Evolutionary conservation across 2,888 invertebrate genomes (phyloP).

Genomic region (Apodemia hepburni): DNA sequence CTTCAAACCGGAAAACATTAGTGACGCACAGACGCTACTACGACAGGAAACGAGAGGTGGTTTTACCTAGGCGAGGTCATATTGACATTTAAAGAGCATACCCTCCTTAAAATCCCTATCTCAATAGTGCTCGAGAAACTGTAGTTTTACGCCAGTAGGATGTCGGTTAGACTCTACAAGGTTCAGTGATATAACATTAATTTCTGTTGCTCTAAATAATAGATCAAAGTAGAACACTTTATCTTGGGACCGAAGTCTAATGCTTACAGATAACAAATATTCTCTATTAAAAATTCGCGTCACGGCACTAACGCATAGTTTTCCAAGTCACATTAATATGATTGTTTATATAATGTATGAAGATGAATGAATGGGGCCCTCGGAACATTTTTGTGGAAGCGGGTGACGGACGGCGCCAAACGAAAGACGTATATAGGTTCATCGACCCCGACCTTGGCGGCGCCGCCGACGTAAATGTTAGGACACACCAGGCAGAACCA

Average conservation of each 20-base stretch:
- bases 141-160: too few relatives aligned
- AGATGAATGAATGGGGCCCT: constrained; percentile 21
- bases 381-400: constrained; percentile 40
- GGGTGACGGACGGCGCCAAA: constrained; percentile 35
- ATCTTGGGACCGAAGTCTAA: constrained; percentile 1
- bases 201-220: too few relatives aligned
- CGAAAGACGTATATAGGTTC: constrained; percentile 68
- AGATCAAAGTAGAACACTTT: background rate
- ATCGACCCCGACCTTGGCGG: constrained; percentile 70
- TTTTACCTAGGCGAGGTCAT: too few relatives aligned
- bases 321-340: constrained; percentile 4
- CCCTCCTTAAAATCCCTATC: too few relatives aligned
- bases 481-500: constrained; percentile 20
- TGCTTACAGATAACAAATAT: background rate
- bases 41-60: too few relatives aligned
- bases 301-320: constrained; percentile 1
- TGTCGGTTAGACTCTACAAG: too few relatives aligned
- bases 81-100: too few relatives aligned
- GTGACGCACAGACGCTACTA: too few relatives aligned
- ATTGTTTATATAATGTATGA: constrained; percentile 13
- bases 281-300: background rate
- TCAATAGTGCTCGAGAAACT: too few relatives aligned
- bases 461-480: constrained; percentile 57
- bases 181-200: too few relatives aligned
- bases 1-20: too few relatives aligned